Conservation (phyloP, 1,140 invertebrate genomes). For the Calephelis nemesis region DNA sequence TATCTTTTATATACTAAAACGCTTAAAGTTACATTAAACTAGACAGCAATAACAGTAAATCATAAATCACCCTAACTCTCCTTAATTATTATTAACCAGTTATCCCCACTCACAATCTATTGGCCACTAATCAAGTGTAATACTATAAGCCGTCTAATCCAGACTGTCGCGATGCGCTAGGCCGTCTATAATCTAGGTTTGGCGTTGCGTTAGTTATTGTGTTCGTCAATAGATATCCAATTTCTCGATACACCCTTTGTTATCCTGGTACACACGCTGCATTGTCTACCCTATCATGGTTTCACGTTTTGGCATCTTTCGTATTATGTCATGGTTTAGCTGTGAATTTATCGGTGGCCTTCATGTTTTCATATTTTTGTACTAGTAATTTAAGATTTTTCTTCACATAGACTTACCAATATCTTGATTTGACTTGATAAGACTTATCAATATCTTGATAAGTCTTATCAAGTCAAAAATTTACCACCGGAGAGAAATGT, state of each 20-base stretch:
- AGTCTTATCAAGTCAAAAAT: too few relatives aligned
- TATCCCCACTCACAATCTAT: constrained; percentile 47
- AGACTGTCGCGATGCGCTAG: constrained; percentile 37
- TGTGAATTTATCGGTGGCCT: not conserved
- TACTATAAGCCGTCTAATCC: constrained; percentile 55
- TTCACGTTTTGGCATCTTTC: not conserved
- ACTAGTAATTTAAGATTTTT: too few relatives aligned
- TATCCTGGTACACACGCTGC: not conserved
- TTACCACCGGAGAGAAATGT: too few relatives aligned
- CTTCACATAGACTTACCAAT: too few relatives aligned
- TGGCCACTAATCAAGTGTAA: constrained; percentile 55
- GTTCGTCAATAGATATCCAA: constrained; percentile 33
- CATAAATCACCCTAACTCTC: constrained; percentile 20
- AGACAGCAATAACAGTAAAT: constrained; percentile 11
- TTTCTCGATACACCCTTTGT: constrained; percentile 26
- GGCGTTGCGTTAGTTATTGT: constrained; percentile 27
- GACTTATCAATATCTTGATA: too few relatives aligned
- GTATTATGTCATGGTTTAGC: not conserved
- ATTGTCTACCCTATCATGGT: not conserved
- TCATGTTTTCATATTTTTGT: not conserved
- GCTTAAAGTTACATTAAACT: not conserved
- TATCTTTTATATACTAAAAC: not conserved
- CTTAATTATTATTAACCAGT: constrained; percentile 28
- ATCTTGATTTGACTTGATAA: too few relatives aligned
- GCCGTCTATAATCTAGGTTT: constrained; percentile 27